Conservation (phyloP, 2,797 vertebrate genomes). For the Natrix natrix region DNA sequence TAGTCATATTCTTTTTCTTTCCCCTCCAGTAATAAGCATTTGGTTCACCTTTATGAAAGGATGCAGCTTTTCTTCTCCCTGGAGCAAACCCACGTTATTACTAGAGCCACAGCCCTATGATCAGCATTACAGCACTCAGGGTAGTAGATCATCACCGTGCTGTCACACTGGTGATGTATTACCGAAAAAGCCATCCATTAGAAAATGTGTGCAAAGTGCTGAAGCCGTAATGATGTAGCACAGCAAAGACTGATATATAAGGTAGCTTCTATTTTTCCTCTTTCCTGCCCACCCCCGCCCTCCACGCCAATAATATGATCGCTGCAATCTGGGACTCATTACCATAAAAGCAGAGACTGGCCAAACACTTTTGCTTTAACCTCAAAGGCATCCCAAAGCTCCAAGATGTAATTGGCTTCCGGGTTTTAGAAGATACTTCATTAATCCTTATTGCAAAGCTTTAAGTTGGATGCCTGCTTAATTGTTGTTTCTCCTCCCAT, state of each 20-base stretch:
- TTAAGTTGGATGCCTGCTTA: conserved; percentile 19
- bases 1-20: background rate
- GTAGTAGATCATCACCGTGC: conserved; percentile 66
- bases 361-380: conserved; percentile 40
- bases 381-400: conserved; percentile 51
- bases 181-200: conserved; percentile 66
- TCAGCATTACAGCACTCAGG: conserved; percentile 41
- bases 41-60: conserved; percentile 56
- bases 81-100: conserved; percentile 60
- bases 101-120: conserved; percentile 60
- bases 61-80: conserved; percentile 32
- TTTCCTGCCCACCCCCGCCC: background rate
- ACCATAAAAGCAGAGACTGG: conserved; percentile 17
- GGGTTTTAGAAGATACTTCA: conserved; percentile 47
- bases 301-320: conserved; percentile 3
- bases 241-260: background rate
- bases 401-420: conserved; percentile 51
- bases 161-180: conserved; percentile 64
- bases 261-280: conserved; percentile 1
- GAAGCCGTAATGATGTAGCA: conserved; percentile 38
- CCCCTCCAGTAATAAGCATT: conserved; percentile 18
- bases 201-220: conserved; percentile 52
- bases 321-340: conserved; percentile 34
- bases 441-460: conserved; percentile 47
- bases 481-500: background rate